These are phyloP conservation scores for Chaetorhynchus papuensis DNA, from an alignment of 2,113 vertebrate species.

Conservation along the genomic window DNA sequence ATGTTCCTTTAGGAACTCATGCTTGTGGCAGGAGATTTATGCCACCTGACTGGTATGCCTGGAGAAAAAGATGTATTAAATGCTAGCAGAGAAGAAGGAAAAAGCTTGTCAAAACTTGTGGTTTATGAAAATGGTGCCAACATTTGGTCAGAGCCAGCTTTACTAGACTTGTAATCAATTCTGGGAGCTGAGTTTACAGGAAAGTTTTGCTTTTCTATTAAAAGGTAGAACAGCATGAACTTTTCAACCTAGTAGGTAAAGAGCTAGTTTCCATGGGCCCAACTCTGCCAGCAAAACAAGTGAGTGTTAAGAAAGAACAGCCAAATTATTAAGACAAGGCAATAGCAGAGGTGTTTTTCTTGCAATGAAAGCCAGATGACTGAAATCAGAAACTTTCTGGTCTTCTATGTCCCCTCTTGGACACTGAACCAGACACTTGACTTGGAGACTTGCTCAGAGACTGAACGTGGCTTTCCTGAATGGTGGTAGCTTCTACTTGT, in stretches of 20 bases:
- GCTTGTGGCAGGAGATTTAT: background rate
- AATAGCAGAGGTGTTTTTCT: background rate
- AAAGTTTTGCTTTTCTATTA: background rate
- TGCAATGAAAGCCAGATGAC: background rate
- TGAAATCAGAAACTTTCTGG: background rate
- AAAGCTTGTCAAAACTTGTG: background rate
- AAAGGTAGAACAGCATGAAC: constrained; percentile 37
- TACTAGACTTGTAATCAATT: background rate
- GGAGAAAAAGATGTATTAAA: background rate
- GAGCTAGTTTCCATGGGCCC: background rate
- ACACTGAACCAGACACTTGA: background rate
- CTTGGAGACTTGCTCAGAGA: background rate
- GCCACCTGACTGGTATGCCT: background rate
- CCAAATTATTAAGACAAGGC: background rate
- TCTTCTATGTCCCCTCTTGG: background rate
- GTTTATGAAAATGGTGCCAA: background rate
- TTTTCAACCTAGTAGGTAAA: constrained; percentile 40
- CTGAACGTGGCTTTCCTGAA: background rate
- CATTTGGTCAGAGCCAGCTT: background rate
- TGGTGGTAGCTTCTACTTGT: background rate
- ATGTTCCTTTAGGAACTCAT: background rate
- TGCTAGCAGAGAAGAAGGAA: background rate
- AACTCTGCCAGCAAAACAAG: background rate
- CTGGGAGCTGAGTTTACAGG: background rate
- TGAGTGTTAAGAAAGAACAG: background rate